phyloP scores from a whole-genome alignment of 2,888 invertebrate genomes.

The Unio delphinus region DNA sequence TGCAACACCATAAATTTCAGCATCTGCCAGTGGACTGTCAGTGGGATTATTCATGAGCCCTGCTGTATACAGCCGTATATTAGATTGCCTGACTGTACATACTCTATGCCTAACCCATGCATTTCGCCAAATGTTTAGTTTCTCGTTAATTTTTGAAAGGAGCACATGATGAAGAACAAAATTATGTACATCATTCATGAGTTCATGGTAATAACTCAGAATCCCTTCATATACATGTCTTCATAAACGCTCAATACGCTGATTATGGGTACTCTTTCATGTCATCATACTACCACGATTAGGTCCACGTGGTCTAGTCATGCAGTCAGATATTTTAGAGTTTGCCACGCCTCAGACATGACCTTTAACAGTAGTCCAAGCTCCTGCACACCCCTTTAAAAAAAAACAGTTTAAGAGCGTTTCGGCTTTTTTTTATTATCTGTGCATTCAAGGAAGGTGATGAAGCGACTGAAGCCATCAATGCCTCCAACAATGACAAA shows the following conservation, averaged over 20 bases:
- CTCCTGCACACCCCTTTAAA: constrained; percentile 1
- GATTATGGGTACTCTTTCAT: constrained; percentile 15
- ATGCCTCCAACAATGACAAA: constrained; percentile 14
- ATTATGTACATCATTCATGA: too few relatives aligned
- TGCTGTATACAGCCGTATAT: too few relatives aligned
- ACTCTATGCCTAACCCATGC: too few relatives aligned
- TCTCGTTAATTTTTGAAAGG: too few relatives aligned
- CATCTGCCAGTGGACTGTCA: too few relatives aligned
- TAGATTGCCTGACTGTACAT: too few relatives aligned
- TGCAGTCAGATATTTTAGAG: constrained; percentile 14
- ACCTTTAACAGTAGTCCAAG: not conserved
- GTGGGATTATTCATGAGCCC: too few relatives aligned
- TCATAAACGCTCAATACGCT: too few relatives aligned
- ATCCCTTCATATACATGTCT: constrained; percentile 15
- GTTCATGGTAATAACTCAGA: constrained; percentile 6
- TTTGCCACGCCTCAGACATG: constrained; percentile 23
- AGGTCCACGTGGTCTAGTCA: constrained; percentile 12
- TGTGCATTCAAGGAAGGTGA: too few relatives aligned
- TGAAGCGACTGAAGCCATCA: constrained; percentile 24
- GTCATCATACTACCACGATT: constrained; percentile 15
- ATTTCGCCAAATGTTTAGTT: too few relatives aligned
- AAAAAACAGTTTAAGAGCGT: constrained; percentile 17
- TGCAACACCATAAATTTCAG: too few relatives aligned
- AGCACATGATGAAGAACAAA: too few relatives aligned
- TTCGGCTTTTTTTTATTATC: constrained; percentile 12